phyloP scores from a whole-genome alignment of 2,797 vertebrate species.

The Pteronotus mesoamericanus region DNA sequence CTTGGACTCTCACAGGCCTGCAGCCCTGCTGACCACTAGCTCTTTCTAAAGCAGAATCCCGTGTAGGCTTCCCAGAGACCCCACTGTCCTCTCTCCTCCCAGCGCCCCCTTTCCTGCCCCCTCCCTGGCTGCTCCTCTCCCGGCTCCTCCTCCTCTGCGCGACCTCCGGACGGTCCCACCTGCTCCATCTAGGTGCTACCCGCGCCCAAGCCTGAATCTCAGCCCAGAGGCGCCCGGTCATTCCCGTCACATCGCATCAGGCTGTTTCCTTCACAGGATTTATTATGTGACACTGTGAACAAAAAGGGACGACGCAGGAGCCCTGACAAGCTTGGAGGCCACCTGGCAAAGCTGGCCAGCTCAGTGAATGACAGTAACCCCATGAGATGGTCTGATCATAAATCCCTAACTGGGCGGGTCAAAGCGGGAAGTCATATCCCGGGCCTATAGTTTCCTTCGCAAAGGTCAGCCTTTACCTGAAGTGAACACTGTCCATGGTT shows the following conservation, averaged over 20 bases:
- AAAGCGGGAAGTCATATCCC: neutral
- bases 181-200: accelerated
- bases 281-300: accelerated
- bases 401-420: neutral
- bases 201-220: neutral
- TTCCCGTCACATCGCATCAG: neutral
- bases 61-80: accelerated
- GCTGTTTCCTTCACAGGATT: neutral
- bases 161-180: neutral
- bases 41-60: accelerated
- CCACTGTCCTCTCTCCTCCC: neutral
- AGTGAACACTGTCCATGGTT: neutral
- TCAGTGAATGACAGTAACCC: neutral
- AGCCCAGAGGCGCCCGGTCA: neutral
- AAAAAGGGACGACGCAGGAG: neutral
- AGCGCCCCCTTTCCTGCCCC: neutral
- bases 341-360: neutral
- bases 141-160: neutral
- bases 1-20: neutral
- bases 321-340: neutral
- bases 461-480: neutral
- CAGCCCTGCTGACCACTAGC: neutral
- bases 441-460: neutral
- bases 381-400: neutral
- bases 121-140: accelerated